phyloP scores from a whole-genome alignment of 2,888 invertebrate genomes.

The Watsonalla cultraria region DNA sequence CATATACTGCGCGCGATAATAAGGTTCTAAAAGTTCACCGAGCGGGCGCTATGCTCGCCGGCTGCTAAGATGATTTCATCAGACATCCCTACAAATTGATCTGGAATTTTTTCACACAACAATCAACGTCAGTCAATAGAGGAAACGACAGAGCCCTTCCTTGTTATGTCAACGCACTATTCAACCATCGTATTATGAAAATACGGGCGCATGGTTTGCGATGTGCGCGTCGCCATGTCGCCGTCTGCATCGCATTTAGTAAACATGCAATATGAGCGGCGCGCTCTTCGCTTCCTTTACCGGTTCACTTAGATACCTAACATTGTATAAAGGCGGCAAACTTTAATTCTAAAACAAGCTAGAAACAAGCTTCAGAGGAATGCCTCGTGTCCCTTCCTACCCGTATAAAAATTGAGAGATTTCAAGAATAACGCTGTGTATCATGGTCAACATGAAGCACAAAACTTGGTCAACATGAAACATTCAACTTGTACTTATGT shows the following conservation, averaged over 20 bases:
- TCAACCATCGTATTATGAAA: constrained; percentile 59
- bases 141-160: constrained; percentile 36
- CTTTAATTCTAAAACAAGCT: too few species aligned
- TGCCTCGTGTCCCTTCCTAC: too few species aligned
- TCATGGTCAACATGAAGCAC: too few species aligned
- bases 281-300: constrained; percentile 32
- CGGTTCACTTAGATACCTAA: constrained; percentile 22
- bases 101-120: constrained; percentile 1
- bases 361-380: too few species aligned
- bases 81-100: background rate
- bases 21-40: background rate
- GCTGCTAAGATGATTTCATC: background rate
- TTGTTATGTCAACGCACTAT: constrained; percentile 48
- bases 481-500: background rate
- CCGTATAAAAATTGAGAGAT: too few species aligned
- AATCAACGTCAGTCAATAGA: constrained; percentile 5
- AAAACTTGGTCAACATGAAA: too few species aligned
- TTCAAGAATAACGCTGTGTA: too few species aligned
- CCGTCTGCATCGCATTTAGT: constrained; percentile 33
- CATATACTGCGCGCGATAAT: background rate
- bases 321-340: background rate
- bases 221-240: constrained; percentile 20
- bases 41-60: background rate
- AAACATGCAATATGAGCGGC: constrained; percentile 55
- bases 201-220: constrained; percentile 45